A percentile compares a stretch with the other conserved stretches of the same genome.
Evolutionary conservation across 2,888 invertebrate genomes (phyloP).

Genomic region (Lithophane semibrunnea): DNA sequence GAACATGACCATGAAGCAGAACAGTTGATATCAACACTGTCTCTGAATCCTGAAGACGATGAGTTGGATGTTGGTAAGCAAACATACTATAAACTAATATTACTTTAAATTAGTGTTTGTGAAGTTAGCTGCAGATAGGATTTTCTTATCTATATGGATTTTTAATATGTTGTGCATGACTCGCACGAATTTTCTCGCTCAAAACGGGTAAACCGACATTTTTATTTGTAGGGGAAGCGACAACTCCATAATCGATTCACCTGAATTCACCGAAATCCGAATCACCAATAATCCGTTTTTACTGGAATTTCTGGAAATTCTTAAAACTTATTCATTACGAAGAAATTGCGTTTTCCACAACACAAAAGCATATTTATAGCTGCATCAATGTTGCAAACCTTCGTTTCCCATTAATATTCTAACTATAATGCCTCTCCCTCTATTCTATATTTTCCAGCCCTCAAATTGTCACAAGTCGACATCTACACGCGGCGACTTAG

Average conservation of each 20-base stretch:
- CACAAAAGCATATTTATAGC: neutral
- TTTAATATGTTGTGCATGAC: neutral
- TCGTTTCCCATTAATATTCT: neutral
- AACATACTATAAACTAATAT: neutral
- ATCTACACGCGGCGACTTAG: constrained; percentile 96
- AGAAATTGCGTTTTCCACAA: neutral
- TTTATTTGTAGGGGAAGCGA: no score
- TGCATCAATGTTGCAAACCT: neutral
- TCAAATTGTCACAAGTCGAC: constrained; percentile 97
- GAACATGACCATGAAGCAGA: constrained; percentile 98
- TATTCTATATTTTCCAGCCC: constrained; percentile 87
- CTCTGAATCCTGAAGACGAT: constrained; percentile 96
- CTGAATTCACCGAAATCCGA: no score
- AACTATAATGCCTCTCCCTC: neutral
- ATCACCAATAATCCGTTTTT: neutral
- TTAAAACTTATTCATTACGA: neutral
- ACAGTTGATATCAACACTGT: constrained; percentile 95
- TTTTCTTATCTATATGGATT: neutral
- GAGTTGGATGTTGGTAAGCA: constrained; percentile 95
- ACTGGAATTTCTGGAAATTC: neutral
- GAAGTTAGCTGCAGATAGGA: neutral
- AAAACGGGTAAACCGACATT: no score
- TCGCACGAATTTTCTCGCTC: no score
- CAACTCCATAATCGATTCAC: no score
- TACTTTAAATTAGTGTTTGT: neutral